A percentile compares a stretch with the other conserved stretches of the same genome.
Evolutionary conservation across 1,140 invertebrate genomes (phyloP).

Genomic region (Lerema accius): DNA sequence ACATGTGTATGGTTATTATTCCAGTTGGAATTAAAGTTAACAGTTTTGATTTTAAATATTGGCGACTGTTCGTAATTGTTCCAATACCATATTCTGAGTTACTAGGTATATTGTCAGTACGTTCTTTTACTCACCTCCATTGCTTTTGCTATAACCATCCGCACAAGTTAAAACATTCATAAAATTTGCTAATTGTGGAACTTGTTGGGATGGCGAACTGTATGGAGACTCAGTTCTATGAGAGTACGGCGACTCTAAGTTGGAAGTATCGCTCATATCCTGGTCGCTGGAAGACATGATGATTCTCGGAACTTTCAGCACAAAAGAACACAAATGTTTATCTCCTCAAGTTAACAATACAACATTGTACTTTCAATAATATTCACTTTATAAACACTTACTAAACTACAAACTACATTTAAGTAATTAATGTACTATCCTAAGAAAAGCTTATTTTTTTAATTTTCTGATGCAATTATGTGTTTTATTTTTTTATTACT

Average conservation of each 20-base stretch:
- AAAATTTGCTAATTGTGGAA: slow-evolving; percentile 58
- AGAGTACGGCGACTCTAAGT: slow-evolving; percentile 53
- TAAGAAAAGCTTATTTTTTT: too few relatives aligned
- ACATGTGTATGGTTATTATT: too few relatives aligned
- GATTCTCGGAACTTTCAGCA: slow-evolving; percentile 10
- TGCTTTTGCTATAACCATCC: slow-evolving; percentile 32
- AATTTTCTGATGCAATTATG: too few relatives aligned
- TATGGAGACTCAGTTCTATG: slow-evolving; percentile 53
- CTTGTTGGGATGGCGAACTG: slow-evolving; percentile 66
- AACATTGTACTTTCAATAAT: neutral
- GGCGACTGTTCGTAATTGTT: too few relatives aligned
- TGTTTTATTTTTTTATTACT: too few relatives aligned
- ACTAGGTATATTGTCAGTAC: too few relatives aligned
- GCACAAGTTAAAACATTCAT: slow-evolving; percentile 55
- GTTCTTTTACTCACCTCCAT: slow-evolving; percentile 8
- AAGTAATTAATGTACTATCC: too few relatives aligned
- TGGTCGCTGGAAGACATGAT: slow-evolving; percentile 61
- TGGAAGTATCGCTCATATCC: slow-evolving; percentile 61
- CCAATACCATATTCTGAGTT: too few relatives aligned
- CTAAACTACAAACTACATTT: too few relatives aligned
- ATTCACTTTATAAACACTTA: neutral
- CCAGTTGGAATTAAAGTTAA: too few relatives aligned
- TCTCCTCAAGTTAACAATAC: neutral
- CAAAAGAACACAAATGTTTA: neutral
- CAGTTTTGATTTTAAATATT: too few relatives aligned